Conservation (phyloP, 2,113 vertebrate genomes). For the Tyrannus savana region DNA sequence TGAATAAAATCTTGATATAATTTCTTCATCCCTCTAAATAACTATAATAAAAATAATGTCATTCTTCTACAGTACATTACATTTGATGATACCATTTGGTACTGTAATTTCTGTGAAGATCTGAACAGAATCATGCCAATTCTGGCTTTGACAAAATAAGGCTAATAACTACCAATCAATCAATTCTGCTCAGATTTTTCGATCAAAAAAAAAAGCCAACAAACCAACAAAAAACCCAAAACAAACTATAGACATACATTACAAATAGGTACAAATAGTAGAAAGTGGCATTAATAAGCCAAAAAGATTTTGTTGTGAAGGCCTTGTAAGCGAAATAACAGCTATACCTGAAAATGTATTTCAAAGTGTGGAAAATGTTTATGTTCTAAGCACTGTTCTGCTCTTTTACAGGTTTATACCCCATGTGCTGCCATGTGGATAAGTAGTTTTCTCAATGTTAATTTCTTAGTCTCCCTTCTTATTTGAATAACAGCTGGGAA, state of each 20-base stretch:
- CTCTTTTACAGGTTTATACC: slow-evolving; percentile 7
- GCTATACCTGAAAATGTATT: neutral
- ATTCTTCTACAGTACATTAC: slow-evolving; percentile 12
- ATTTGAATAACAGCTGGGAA: slow-evolving; percentile 68
- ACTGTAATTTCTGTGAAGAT: neutral
- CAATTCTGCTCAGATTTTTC: neutral
- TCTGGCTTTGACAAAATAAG: neutral
- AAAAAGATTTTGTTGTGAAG: neutral
- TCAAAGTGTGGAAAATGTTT: neutral
- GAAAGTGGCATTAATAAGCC: neutral
- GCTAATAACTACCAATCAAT: neutral
- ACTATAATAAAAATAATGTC: neutral
- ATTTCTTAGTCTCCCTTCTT: slow-evolving; percentile 48
- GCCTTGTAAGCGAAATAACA: fast-evolving
- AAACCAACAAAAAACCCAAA: neutral
- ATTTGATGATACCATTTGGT: neutral
- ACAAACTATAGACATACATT: neutral
- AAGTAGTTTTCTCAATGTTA: slow-evolving; percentile 13
- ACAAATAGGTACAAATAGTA: neutral
- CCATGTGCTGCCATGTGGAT: neutral
- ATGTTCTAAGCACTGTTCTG: neutral
- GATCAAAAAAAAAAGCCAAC: neutral
- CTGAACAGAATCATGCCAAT: neutral
- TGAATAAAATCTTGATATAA: neutral
- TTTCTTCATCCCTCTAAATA: neutral